Base-by-base conservation (phyloP, 2,113 vertebrate genomes). In the Dipodomys merriami region DNA sequence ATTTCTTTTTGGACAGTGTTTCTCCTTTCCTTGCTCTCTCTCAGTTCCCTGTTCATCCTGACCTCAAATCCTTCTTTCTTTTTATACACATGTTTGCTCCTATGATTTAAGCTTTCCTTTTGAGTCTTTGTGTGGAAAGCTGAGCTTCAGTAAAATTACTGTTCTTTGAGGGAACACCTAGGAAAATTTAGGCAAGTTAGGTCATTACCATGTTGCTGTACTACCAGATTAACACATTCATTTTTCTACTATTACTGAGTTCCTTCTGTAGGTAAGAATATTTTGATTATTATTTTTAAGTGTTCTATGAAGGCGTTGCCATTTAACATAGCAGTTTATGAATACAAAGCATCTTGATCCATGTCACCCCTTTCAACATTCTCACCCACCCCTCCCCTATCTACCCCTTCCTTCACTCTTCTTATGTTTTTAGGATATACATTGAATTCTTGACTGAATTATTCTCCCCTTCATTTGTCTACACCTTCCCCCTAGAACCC, bases 11-110 rank as follows among this genome's bases (percentile, higher is more conserved):
- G 49, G 49, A 53, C 49, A 53, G 12, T 39, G 39, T 39, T 39
- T 39, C 39, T 5, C 39, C 39, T 53, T 53, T 13, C 12, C 12
- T 53, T 53, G 49, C 12, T 53, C 49, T 53, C 49, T 53, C 49
- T 53, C 49, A 53, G 49, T 53, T 53, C 12, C 49, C 12, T 53
- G 8, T 13, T 53, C 49, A 53, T 13, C 49, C 49, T 13, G 12
- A 11, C 12, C 49, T 90, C 33, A n/a, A 77, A 39, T 74, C 22
- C 68, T 94, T 60, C 22, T 64, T 94, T 39, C 49, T 12, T 53
- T 90, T 18, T 29, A 46, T 92, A 77, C 23, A 89, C 77, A 95
- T 20, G 29, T 53, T 69, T 93, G 11, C 83, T 88, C 29, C 39
- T 91, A 22, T 86, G 60, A 8, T 27, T 84, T 71, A 27, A 20